phyloP scores from a whole-genome alignment of 2,888 invertebrate genomes.

The Chesias legatella region DNA sequence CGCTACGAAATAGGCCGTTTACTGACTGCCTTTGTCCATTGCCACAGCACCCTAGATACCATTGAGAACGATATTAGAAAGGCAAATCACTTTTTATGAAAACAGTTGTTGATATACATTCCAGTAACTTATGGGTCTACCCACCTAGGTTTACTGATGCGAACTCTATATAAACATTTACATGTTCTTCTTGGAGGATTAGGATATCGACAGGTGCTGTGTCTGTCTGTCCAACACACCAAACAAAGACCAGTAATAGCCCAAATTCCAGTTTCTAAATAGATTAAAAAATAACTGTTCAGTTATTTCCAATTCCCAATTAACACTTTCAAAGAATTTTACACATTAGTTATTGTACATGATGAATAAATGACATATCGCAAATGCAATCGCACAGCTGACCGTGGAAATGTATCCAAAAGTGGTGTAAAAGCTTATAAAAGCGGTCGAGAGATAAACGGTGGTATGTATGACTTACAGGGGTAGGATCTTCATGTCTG shows the following conservation, averaged over 20 bases:
- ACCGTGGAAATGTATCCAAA: slow-evolving; percentile 20
- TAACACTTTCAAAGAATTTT: neutral
- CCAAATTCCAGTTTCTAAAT: too few species aligned
- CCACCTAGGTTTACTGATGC: too few species aligned
- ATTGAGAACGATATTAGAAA: slow-evolving; percentile 57
- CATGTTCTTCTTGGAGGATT: too few species aligned
- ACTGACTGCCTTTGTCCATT: slow-evolving; percentile 38
- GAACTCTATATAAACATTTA: too few species aligned
- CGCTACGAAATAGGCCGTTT: slow-evolving; percentile 23
- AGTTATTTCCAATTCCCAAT: too few species aligned
- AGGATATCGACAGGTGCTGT: too few species aligned
- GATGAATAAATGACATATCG: slow-evolving; percentile 40
- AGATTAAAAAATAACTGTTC: too few species aligned
- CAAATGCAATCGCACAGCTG: slow-evolving; percentile 67
- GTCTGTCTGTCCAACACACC: too few species aligned
- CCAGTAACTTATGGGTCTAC: slow-evolving; percentile 26
- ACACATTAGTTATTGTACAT: neutral
- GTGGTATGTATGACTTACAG: slow-evolving; percentile 51
- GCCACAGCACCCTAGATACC: slow-evolving; percentile 36
- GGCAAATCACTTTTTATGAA: slow-evolving; percentile 46
- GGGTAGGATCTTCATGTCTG: slow-evolving; percentile 60
- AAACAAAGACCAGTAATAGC: too few species aligned
- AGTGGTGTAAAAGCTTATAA: slow-evolving; percentile 11
- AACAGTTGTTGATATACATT: slow-evolving; percentile 34
- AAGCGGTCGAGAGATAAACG: slow-evolving; percentile 5